Evolutionary conservation across 2,113 vertebrate species (phyloP), one percentile per base, ranked within the genome.

Genomic region (Tylochromis polylepis): DNA sequence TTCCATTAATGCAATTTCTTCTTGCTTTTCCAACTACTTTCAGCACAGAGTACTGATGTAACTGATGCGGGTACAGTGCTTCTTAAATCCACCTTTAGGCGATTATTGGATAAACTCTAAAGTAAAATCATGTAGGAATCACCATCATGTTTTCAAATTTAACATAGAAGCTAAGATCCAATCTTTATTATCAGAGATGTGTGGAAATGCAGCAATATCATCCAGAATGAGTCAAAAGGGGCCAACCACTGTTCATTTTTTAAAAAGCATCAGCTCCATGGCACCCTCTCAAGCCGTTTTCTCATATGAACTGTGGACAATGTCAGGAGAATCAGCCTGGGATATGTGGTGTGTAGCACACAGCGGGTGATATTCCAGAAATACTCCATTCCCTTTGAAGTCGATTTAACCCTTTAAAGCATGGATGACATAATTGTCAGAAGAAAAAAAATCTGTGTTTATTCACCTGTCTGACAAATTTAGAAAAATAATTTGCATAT

Each of bases 401-500:
- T 65, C 6, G 22, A 18, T 12, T 65, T 1, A n/a, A 65, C 60
- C 18, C 20, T 65, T 65, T 65, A 38, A 65, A 65, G 2, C 34
- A 22, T 38, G 38, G 38, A 65, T 22, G 60, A 38, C 20, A 14
- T 5, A 65, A 65, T 65, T 65, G 36, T n/a, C 60, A n/a, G 31
- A 65, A 29, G 36, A 4, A 62, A 62, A n/a, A n/a, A n/a, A 65
- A 36, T 65, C 4, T n/a, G 60, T 0, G 20, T 65, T 65, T 38
- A 20, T 65, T 65, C 20, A 38, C 20, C 6, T 38, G 34, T 38
- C 20, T 38, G 60, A 5, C 60, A 65, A n/a, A 65, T 14, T 14
- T 0, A 65, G 3, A 65, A 0, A 65, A 38, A 38, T 0, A 38
- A 5, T 38, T 65, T 5, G 60, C 60, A 38, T 38, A 0, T 65